phyloP scores from a whole-genome alignment of 92 coral and sea anemone species.

The Epizoanthus fatuus region DNA sequence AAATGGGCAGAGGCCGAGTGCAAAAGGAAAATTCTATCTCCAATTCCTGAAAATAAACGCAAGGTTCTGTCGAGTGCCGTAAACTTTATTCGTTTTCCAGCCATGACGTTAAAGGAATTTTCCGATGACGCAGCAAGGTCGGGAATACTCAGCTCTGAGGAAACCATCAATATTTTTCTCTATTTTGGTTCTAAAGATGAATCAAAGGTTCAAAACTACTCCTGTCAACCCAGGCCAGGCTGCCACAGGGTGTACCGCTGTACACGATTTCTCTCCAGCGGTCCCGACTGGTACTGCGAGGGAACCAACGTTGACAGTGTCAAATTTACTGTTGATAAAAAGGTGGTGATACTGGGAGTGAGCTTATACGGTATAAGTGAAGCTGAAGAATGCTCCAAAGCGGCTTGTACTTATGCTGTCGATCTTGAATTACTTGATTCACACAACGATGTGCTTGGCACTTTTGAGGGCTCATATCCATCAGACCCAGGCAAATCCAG shows the following conservation, averaged over 20 bases:
- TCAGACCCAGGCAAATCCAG: constrained; percentile 60
- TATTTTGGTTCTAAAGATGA: constrained; percentile 88
- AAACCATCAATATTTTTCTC: constrained; percentile 75
- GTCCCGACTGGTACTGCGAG: constrained; percentile 86
- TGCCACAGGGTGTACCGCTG: constrained; percentile 80
- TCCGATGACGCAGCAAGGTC: constrained; percentile 91
- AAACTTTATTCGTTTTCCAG: constrained; percentile 83
- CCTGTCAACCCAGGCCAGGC: constrained; percentile 77
- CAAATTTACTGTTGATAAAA: constrained; percentile 83
- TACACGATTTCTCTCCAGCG: constrained; percentile 71
- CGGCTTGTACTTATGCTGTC: constrained; percentile 66
- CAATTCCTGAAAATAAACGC: constrained; percentile 82
- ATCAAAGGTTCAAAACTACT: constrained; percentile 76
- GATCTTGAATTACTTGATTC: constrained; percentile 89
- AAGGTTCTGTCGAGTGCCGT: constrained; percentile 79
- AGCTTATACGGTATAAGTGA: constrained; percentile 84
- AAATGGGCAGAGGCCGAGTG: constrained; percentile 91
- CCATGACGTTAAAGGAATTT: constrained; percentile 86
- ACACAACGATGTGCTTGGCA: constrained; percentile 85
- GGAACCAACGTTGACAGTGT: constrained; percentile 90
- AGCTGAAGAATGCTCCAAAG: constrained; percentile 45
- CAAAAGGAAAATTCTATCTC: constrained; percentile 65
- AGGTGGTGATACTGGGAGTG: constrained; percentile 76
- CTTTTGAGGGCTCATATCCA: constrained; percentile 80
- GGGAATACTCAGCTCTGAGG: constrained; percentile 86